phyloP scores from a whole-genome alignment of 2,797 vertebrate genomes.

The Tolypeutes matacus region DNA sequence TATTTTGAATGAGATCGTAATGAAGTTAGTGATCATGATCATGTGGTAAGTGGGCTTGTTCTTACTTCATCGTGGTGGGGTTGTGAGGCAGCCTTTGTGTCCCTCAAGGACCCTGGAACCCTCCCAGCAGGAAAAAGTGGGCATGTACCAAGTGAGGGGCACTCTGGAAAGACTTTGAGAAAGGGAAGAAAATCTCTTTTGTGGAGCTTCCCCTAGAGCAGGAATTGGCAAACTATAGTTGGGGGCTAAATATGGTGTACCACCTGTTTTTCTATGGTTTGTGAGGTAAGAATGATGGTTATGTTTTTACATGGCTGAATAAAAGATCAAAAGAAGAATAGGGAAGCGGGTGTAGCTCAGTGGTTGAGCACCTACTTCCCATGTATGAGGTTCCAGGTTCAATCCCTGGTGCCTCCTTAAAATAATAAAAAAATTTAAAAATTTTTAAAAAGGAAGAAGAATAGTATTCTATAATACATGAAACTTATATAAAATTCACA shows the following conservation, averaged over 20 bases:
- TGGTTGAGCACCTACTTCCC: too few relatives aligned
- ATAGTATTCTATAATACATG: not conserved
- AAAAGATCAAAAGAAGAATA: not conserved
- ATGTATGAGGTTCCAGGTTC: too few relatives aligned
- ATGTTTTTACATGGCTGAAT: not conserved
- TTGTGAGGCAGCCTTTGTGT: not conserved
- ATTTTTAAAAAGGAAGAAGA: too few relatives aligned
- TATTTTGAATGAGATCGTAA: slow-evolving; percentile 99
- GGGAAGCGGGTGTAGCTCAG: too few relatives aligned
- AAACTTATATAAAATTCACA: not conserved
- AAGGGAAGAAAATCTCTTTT: not conserved
- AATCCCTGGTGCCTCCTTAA: too few relatives aligned
- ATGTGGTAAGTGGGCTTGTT: slow-evolving; percentile 95
- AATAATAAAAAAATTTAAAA: too few relatives aligned
- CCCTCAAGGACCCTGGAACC: not conserved
- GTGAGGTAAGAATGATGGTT: not conserved
- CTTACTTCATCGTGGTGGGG: not conserved
- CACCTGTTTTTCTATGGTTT: not conserved
- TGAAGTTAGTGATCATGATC: slow-evolving; percentile 99
- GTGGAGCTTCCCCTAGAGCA: not conserved
- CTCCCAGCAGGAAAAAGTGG: not conserved
- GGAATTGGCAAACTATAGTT: not conserved
- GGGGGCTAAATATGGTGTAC: not conserved
- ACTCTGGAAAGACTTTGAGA: not conserved
- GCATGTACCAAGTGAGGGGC: not conserved